Percentiles rank a stretch among this genome's conserved stretches.
phyloP scores from a whole-genome alignment of 2,797 vertebrate species.

The Allobates femoralis region DNA sequence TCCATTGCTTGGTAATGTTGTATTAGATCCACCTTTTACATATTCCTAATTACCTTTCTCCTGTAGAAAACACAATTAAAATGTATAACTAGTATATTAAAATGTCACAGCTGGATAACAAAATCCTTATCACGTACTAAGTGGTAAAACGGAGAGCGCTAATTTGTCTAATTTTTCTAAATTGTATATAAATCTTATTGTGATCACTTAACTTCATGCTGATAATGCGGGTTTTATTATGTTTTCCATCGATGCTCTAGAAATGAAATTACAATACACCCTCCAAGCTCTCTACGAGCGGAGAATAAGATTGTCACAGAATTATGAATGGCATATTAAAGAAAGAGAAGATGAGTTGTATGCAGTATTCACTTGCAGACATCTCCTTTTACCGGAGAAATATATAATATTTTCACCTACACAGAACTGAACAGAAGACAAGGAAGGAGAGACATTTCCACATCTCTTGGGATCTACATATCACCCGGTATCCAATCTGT shows the following conservation, averaged over 20 bases:
- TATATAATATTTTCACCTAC: constrained; percentile 25
- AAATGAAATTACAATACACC: not conserved
- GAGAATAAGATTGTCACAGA: not conserved
- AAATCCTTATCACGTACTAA: constrained; percentile 41
- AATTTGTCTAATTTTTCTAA: constrained; percentile 39
- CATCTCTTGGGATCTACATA: constrained; percentile 6
- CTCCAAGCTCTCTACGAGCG: not conserved
- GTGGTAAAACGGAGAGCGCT: constrained; percentile 33
- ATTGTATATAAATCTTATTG: constrained; percentile 29
- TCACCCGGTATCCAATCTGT: not conserved
- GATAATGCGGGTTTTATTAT: constrained; percentile 28
- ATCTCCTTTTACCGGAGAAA: constrained; percentile 12
- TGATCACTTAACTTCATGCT: constrained; percentile 18
- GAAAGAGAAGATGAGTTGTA: constrained; percentile 1
- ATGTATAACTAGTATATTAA: constrained; percentile 60
- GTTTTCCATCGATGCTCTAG: not conserved
- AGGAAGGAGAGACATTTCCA: not conserved
- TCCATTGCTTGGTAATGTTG: constrained; percentile 64
- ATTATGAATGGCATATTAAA: constrained; percentile 1
- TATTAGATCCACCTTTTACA: constrained; percentile 22
- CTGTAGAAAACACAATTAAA: constrained; percentile 62
- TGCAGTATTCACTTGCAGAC: constrained; percentile 13
- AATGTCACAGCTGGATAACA: constrained; percentile 52
- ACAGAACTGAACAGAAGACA: not conserved
- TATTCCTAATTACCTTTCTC: constrained; percentile 69